Base-by-base conservation (phyloP, 2,888 invertebrate species). In the Prionchulus punctatus region DNA sequence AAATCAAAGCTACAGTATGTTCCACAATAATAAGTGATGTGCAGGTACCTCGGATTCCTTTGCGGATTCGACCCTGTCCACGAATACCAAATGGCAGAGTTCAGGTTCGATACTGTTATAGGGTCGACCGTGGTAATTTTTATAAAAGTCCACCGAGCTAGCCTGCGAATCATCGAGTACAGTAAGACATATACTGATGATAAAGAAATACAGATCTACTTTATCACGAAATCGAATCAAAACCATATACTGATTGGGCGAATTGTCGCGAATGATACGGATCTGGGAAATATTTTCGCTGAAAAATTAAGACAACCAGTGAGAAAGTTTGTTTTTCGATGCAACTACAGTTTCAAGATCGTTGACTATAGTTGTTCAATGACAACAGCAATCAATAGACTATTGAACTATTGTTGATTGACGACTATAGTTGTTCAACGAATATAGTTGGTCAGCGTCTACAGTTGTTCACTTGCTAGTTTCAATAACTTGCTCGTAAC, bases 181-280 rank as follows among this genome's bases (percentile, higher is more conserved):
- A 47, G 23, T 21, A 47, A 47, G 21, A n/a, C 12, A 4, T 12
- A 47, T 21, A 21, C 12, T 21, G 48, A n/a, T 18, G 30, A 25
- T 18, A 27, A 51, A 7, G 26, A 23, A 27, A 26, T 30, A 28
- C 7, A 15, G 30, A 27, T 61, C 63, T 63, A 78, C 78, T 72
- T 78, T 77, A 56, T 68, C 70, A 60, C 73, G 73, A 66, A 82
- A 92, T 78, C 88, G 91, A 42, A 98, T 76, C 27, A 99, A 75
- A 47, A 90, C 87, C 94, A 98, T 96, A 70, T 94, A 99, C 71
- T 92, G 91, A 74, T 96, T 94, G 0, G 92, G 90, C 21, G 78
- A 75, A 25, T 82, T 81, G 55, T 88, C 88, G 26, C 91, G 78
- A 50, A 99, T 81, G 52, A 99, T 89, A 61, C 90, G 80, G 63